Conservation (phyloP, 23 tunicate genomes). For the Clavelina lepadiformis region DNA sequence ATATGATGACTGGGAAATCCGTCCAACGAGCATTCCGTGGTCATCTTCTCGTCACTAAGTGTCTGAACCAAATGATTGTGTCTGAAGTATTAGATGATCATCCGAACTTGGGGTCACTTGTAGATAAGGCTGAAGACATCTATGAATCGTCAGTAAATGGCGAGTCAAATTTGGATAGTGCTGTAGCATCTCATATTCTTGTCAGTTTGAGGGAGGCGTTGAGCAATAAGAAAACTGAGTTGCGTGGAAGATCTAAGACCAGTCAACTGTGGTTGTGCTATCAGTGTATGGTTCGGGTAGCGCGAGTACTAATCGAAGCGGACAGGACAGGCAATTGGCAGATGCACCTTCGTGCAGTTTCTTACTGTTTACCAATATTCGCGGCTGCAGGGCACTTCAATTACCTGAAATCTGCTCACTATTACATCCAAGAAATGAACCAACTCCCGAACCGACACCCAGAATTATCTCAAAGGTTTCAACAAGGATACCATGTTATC, state of each 20-base stretch:
- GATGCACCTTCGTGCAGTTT: background rate
- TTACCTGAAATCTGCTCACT: conserved; percentile 4
- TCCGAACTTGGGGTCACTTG: background rate
- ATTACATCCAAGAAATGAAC: conserved; percentile 10
- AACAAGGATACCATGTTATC: conserved; percentile 1
- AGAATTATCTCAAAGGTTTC: background rate
- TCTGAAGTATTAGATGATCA: background rate
- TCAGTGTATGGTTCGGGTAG: background rate
- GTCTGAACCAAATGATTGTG: background rate
- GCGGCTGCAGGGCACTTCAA: conserved; percentile 6
- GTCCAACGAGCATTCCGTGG: conserved; percentile 5
- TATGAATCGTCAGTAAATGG: background rate
- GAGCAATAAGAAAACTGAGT: background rate
- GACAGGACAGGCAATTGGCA: conserved; percentile 1
- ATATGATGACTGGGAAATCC: conserved; percentile 12
- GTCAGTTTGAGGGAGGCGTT: background rate
- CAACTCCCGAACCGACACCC: background rate
- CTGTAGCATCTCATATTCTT: background rate
- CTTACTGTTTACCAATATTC: background rate
- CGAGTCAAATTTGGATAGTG: background rate
- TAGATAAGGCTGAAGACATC: background rate
- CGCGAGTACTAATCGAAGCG: background rate
- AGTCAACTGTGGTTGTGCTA: conserved; percentile 8
- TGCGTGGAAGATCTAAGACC: background rate
- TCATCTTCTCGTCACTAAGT: background rate